Conservation (phyloP, 2,113 vertebrate species). For the Drymodes brunneopygia region DNA sequence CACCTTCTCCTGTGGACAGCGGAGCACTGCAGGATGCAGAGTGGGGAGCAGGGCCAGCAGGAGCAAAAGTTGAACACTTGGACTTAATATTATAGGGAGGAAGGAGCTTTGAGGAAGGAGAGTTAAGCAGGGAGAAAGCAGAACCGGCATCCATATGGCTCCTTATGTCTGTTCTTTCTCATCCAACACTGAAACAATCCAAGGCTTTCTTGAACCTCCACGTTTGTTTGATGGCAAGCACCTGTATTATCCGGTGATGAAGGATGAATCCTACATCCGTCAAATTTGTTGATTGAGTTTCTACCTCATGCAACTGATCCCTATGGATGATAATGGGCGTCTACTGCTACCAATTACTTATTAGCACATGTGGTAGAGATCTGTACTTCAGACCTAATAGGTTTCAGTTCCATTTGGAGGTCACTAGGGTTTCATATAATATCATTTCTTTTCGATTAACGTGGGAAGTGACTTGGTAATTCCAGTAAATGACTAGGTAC, state of each 20-base stretch:
- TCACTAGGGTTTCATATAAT: slow-evolving; percentile 11
- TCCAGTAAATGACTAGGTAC: not conserved
- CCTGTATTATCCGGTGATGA: not conserved
- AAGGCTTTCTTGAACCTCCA: not conserved
- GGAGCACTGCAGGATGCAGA: not conserved
- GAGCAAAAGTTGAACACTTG: not conserved
- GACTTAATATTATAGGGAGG: not conserved
- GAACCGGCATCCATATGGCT: not conserved
- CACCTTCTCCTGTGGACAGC: not conserved
- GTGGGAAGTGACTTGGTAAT: not conserved
- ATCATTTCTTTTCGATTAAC: not conserved
- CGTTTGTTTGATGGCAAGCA: not conserved
- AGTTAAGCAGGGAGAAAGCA: not conserved
- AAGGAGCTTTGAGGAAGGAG: not conserved
- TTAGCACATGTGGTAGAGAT: not conserved
- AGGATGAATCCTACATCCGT: not conserved
- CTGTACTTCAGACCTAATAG: not conserved
- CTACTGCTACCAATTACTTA: slow-evolving; percentile 9
- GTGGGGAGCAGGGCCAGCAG: not conserved
- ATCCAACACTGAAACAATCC: not conserved
- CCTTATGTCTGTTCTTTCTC: not conserved
- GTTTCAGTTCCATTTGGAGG: slow-evolving; percentile 39
- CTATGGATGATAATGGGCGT: not conserved
- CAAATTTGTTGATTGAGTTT: not conserved
- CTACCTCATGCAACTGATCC: not conserved